These are phyloP conservation scores for Hippocampus guttulatus DNA, from an alignment of 2,113 vertebrate species.

Conservation along the genomic window DNA sequence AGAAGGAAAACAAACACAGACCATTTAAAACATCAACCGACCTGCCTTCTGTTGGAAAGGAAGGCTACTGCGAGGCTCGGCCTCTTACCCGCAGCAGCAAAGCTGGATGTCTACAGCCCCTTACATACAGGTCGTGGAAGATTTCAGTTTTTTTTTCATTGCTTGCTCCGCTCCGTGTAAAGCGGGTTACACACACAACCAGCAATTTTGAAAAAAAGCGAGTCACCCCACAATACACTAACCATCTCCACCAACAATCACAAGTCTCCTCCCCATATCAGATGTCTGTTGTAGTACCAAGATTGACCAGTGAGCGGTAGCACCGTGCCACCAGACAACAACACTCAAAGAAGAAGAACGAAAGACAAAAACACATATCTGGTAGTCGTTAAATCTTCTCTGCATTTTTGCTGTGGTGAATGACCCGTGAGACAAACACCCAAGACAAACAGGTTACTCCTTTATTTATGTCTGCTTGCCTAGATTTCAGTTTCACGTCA, in stretches of 20 bases:
- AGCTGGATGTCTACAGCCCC: too few species aligned
- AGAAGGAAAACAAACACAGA: conserved; percentile 69
- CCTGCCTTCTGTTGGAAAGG: conserved; percentile 59
- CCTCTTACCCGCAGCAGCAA: neutral
- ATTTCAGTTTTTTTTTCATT: neutral
- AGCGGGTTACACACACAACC: neutral
- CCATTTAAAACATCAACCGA: conserved; percentile 67
- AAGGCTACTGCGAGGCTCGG: conserved; percentile 33
- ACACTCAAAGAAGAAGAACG: neutral
- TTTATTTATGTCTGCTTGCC: too few species aligned
- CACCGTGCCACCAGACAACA: neutral
- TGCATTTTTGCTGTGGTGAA: too few species aligned
- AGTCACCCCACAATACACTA: neutral
- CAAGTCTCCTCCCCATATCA: neutral
- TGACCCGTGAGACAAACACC: too few species aligned
- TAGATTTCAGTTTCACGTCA: too few species aligned
- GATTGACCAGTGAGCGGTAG: neutral
- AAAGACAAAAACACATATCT: too few species aligned
- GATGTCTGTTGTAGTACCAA: neutral
- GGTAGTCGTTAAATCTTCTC: too few species aligned
- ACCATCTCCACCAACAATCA: neutral
- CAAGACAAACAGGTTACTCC: too few species aligned
- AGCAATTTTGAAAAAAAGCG: too few species aligned
- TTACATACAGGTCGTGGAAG: neutral
- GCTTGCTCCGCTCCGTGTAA: neutral